phyloP scores from a whole-genome alignment of 2,113 vertebrate genomes.

The Oncorhynchus clarkii region DNA sequence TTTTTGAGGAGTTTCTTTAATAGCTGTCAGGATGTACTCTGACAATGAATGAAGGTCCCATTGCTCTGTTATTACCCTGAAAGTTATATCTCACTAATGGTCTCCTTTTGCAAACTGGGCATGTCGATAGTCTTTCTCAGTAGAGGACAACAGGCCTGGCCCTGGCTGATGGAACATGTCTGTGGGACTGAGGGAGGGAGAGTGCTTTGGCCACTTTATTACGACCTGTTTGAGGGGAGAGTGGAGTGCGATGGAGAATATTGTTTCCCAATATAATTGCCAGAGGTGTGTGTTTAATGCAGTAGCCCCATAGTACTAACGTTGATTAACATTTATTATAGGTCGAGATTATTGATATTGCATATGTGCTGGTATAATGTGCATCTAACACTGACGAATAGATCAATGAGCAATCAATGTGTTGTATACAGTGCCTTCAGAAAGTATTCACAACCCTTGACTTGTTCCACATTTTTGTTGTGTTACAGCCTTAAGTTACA shows the following conservation, averaged over 20 bases:
- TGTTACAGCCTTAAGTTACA: too few relatives aligned
- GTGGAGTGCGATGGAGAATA: neutral
- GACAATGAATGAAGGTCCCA: constrained; percentile 32
- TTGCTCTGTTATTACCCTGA: constrained; percentile 34
- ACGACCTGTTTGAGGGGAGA: neutral
- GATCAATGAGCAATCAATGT: too few relatives aligned
- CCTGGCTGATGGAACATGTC: neutral
- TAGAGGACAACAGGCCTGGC: constrained; percentile 1
- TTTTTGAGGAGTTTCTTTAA: neutral
- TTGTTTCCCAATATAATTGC: neutral
- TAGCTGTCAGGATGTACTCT: constrained; percentile 6
- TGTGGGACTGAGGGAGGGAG: constrained; percentile 4
- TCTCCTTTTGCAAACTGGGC: constrained; percentile 2
- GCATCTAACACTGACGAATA: too few relatives aligned
- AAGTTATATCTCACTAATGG: constrained; percentile 25
- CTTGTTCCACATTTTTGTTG: too few relatives aligned
- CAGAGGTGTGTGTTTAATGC: neutral
- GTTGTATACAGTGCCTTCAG: too few relatives aligned
- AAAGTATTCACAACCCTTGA: too few relatives aligned
- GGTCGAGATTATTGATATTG: neutral
- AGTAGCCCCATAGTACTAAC: neutral
- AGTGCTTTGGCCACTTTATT: neutral
- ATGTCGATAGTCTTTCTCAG: constrained; percentile 1
- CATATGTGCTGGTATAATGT: too few relatives aligned
- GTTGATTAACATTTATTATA: neutral